These are phyloP conservation scores for Sclerodermus sp. DNA, from an alignment of 2,888 invertebrate species.

Conservation along the genomic window DNA sequence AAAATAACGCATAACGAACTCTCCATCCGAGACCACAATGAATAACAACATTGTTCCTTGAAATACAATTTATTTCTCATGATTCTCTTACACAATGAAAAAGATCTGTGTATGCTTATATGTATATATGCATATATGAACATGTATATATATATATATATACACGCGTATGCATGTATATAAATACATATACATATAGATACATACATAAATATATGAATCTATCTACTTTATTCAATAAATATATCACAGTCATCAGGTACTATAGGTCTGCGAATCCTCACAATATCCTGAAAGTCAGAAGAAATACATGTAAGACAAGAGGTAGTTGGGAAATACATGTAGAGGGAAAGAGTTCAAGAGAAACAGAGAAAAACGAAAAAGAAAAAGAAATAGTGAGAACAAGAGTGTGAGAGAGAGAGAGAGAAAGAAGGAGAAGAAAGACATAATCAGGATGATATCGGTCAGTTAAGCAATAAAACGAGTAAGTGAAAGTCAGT, in stretches of 20 bases:
- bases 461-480: background rate
- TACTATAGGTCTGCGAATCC: slow-evolving; percentile 40
- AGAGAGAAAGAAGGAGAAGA: no score
- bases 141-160: no score
- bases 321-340: background rate
- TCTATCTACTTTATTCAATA: slow-evolving; percentile 25
- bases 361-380: background rate
- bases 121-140: no score
- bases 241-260: slow-evolving; percentile 53
- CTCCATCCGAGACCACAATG: no score
- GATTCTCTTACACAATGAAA: no score
- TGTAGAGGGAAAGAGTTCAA: background rate
- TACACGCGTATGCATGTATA: no score
- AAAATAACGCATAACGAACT: no score
- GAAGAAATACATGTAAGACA: slow-evolving; percentile 25
- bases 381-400: background rate
- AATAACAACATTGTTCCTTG: no score
- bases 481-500: slow-evolving; percentile 40
- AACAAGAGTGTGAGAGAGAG: no score
- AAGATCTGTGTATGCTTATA: no score
- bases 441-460: no score
- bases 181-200: slow-evolving; percentile 9
- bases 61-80: no score
- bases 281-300: slow-evolving; percentile 42
- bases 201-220: slow-evolving; percentile 16